A percentile compares a stretch with the other conserved stretches of the same genome.
phyloP scores from a whole-genome alignment of 1,140 invertebrate species.

The Drosophila trapezifrons region DNA sequence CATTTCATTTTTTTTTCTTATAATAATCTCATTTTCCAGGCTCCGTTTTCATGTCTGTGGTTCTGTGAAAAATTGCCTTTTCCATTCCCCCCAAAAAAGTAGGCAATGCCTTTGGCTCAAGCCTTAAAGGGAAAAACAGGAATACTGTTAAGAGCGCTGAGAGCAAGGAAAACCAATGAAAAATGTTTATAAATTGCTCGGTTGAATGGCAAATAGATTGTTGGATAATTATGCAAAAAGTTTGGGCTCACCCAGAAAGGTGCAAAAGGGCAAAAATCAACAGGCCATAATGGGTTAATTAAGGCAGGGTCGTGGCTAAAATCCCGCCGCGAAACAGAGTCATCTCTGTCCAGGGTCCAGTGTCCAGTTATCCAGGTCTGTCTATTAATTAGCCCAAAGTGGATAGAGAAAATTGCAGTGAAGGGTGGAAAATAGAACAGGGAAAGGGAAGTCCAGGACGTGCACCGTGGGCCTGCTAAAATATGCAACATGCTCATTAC shows the following conservation, averaged over 20 bases:
- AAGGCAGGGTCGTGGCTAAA: conserved; percentile 33
- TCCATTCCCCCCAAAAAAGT: not conserved
- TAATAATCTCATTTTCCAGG: not conserved
- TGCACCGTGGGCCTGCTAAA: conserved; percentile 24
- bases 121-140: not conserved
- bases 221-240: conserved; percentile 54
- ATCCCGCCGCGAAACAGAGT: conserved; percentile 8
- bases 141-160: not conserved
- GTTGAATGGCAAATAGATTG: conserved; percentile 57
- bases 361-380: conserved; percentile 12
- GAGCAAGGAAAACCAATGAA: not conserved
- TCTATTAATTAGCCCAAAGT: conserved; percentile 67
- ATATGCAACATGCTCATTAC: conserved; percentile 76
- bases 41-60: conserved; percentile 1
- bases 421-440: conserved; percentile 4
- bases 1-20: not conserved
- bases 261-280: conserved; percentile 55
- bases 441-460: not conserved
- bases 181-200: conserved; percentile 52
- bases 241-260: conserved; percentile 1
- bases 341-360: conserved; percentile 16
- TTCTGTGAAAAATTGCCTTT: conserved; percentile 1
- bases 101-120: not conserved
- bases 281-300: conserved; percentile 72
- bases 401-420: conserved; percentile 31